These are phyloP conservation scores for Muntiacus muntjak DNA, from an alignment of 2,113 vertebrate genomes.

Conservation along the genomic window DNA sequence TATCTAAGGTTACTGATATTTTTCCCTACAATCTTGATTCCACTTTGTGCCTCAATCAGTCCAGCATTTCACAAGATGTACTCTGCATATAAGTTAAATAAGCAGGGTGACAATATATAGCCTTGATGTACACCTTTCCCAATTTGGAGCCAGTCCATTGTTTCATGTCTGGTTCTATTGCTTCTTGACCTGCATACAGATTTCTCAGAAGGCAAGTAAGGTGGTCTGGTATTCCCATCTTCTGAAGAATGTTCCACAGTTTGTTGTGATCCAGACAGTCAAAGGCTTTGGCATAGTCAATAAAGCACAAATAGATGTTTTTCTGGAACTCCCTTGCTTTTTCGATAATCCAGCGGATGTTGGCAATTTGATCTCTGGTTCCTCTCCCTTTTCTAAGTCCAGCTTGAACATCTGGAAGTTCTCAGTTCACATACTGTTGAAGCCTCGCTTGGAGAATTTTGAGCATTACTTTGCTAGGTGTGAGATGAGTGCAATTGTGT, in stretches of 20 bases:
- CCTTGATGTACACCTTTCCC: not conserved
- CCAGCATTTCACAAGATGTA: not conserved
- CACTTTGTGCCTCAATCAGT: not conserved
- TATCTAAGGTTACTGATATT: not conserved
- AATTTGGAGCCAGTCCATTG: not conserved
- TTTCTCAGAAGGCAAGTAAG: not conserved
- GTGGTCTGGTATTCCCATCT: not conserved
- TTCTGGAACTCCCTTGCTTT: not conserved
- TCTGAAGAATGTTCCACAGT: not conserved
- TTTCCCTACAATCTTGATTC: not conserved
- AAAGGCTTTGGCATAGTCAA: not conserved
- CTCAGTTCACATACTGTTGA: not conserved
- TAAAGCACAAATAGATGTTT: not conserved
- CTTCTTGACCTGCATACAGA: not conserved
- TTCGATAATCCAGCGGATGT: not conserved
- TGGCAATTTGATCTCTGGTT: not conserved
- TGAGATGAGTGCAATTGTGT: not conserved
- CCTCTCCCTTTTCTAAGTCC: not conserved
- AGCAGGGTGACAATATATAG: not conserved
- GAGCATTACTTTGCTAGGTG: not conserved
- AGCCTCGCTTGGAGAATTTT: not conserved
- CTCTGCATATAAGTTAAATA: not conserved
- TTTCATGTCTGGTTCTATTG: not conserved
- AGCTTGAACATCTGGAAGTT: not conserved
- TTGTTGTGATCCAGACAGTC: not conserved